A percentile compares a stretch with the other conserved stretches of the same genome.
Conservation (phyloP, 2,888 invertebrate species). For the Athrips mouffetella region DNA sequence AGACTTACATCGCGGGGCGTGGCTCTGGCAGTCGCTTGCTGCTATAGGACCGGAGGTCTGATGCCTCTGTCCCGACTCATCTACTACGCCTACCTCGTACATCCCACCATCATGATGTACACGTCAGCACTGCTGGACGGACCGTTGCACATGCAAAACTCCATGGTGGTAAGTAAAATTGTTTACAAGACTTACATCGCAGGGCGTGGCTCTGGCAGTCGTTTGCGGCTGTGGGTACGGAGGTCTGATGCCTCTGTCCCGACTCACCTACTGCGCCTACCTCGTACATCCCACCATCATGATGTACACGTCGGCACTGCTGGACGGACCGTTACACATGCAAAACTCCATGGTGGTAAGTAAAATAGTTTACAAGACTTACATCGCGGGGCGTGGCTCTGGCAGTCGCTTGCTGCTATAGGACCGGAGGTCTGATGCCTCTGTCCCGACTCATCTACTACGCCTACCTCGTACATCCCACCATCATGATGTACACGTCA, state of each 20-base stretch:
- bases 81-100: slow-evolving; percentile 95
- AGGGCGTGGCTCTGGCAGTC: slow-evolving; percentile 85
- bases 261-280: slow-evolving; percentile 96
- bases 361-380: slow-evolving; percentile 24
- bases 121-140: slow-evolving; percentile 88
- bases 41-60: slow-evolving; percentile 85
- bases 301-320: slow-evolving; percentile 86
- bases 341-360: not conserved
- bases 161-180: slow-evolving; percentile 81
- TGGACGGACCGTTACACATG: slow-evolving; percentile 85
- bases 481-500: slow-evolving; percentile 86
- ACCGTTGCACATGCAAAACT: slow-evolving; percentile 86
- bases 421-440: slow-evolving; percentile 79
- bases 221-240: slow-evolving; percentile 87
- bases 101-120: slow-evolving; percentile 89
- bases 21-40: slow-evolving; percentile 86
- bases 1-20: slow-evolving; percentile 81
- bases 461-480: not conserved
- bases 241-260: slow-evolving; percentile 82
- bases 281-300: slow-evolving; percentile 86
- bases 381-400: slow-evolving; percentile 85
- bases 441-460: slow-evolving; percentile 95
- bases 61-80: slow-evolving; percentile 94
- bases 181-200: slow-evolving; percentile 65
- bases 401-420: slow-evolving; percentile 87